Percentiles rank a stretch among this genome's conserved stretches.
These are phyloP conservation scores for Lacerta agilis DNA, from an alignment of 2,797 vertebrate genomes.

Conservation along the genomic window DNA sequence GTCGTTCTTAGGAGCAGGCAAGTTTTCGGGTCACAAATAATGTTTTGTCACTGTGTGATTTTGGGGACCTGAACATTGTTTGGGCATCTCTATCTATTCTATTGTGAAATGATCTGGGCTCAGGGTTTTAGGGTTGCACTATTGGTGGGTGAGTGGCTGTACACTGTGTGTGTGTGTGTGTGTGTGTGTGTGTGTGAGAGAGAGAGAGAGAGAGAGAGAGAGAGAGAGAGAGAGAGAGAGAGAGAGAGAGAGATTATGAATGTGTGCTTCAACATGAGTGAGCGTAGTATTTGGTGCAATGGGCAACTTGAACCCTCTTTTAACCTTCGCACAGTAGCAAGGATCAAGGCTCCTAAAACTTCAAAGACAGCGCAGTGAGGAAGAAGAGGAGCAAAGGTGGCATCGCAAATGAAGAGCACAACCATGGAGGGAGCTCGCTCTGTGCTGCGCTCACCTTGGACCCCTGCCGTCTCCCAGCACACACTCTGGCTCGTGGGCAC, in stretches of 20 bases:
- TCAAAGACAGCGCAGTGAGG: background rate
- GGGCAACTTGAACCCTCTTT: conserved; percentile 31
- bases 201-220: background rate
- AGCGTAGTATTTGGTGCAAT: background rate
- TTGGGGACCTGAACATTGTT: background rate
- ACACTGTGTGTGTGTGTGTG: background rate
- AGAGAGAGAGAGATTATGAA: too few relatives aligned
- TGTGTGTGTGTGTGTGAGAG: background rate
- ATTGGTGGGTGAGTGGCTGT: background rate
- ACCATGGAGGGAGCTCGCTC: background rate
- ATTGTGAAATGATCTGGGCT: background rate
- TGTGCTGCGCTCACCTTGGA: background rate
- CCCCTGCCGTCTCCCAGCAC: background rate
- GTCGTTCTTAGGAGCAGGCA: background rate
- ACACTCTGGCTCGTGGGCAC: background rate
- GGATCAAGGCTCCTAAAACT: conserved; percentile 39
- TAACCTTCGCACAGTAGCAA: conserved; percentile 46
- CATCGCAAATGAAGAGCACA: conserved; percentile 27
- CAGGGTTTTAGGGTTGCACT: background rate
- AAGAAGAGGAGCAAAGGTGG: background rate
- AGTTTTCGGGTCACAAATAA: background rate
- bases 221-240: background rate
- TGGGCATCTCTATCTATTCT: background rate
- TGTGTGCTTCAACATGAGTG: too few relatives aligned
- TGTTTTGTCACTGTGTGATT: background rate